These are phyloP conservation scores for Hypena proboscidalis DNA, from an alignment of 2,888 invertebrate species.

Conservation along the genomic window DNA sequence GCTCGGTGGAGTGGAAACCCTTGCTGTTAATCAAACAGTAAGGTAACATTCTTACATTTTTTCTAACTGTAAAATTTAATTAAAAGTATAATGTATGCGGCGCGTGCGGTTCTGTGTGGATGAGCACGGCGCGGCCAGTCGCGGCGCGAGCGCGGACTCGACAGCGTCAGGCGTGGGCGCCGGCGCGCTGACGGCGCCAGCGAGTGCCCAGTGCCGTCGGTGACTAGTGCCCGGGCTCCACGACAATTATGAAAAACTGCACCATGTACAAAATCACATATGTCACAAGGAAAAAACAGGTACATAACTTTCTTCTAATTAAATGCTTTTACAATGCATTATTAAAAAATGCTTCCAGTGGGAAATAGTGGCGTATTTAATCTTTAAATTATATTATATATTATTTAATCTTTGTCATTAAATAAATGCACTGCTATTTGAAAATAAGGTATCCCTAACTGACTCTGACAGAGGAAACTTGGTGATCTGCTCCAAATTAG, in stretches of 20 bases:
- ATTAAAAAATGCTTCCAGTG: neutral
- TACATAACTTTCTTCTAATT: conserved; percentile 51
- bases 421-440: neutral
- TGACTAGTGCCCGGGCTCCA: conserved; percentile 22
- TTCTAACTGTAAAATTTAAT: conserved; percentile 77
- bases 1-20: conserved; percentile 65
- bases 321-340: conserved; percentile 15
- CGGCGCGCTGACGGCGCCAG: conserved; percentile 18
- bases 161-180: conserved; percentile 24
- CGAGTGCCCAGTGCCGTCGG: conserved; percentile 18
- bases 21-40: conserved; percentile 61
- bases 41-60: conserved; percentile 61
- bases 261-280: conserved; percentile 82
- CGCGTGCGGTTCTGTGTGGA: conserved; percentile 66
- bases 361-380: neutral
- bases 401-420: no score
- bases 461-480: conserved; percentile 56
- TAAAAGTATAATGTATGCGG: conserved; percentile 67
- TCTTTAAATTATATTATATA: no score
- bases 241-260: conserved; percentile 70
- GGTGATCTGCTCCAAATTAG: conserved; percentile 24
- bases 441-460: conserved; percentile 51
- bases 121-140: conserved; percentile 47
- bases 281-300: conserved; percentile 75
- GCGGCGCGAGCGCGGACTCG: conserved; percentile 26